Base-by-base conservation (phyloP, 2,797 vertebrate species). In the Sandelia bainsii region DNA sequence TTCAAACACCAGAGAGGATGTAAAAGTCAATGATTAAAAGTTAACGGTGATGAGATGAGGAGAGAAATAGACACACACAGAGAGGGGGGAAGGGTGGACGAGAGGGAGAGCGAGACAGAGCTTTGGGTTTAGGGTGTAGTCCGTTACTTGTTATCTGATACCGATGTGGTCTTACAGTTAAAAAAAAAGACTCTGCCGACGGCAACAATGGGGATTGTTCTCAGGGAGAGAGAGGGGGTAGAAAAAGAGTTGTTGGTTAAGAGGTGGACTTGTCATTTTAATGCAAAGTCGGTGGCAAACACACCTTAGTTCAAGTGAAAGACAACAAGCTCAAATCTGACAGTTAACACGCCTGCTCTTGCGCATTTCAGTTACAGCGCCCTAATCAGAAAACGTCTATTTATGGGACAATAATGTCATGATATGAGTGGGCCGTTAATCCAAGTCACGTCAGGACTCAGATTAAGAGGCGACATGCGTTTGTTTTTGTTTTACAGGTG, bases 61-160 rank as follows among this genome's bases (percentile, higher is more conserved):
- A 62, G 75, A 49, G 44, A 22, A 61, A 56, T 22, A 40, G 50
- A 63, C 25, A 59, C 45, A 59, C 51, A 20, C 42, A 14, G n/a
- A 44, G 34, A 27, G 37, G 8, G 37, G 13, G 54, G 40, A 52
- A 19, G 50, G 37, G 48, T 16, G 50, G 20, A 34, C 13, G 53
- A 48, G 29, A 44, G 58, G 12, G 42, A 6, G 48, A 62, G 62
- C 4, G 58, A 45, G 32, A 44, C 71, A 69, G 44, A 54, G 79
- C 65, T 69, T 81, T 75, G 79, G 90, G 67, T 71, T 81, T 75
- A 82, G 91, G 89, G 89, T 90, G 91, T 88, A 88, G 91, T 88
- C 92, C 90, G 92, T 94, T 93, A 92, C 73, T 85, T 83, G 92
- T 91, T 91, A 93, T 92, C 92, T 91, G 91, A 93, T 89, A 88